Percentiles rank a stretch among this genome's conserved stretches.
These are phyloP conservation scores for Ciconia stormi DNA, from an alignment of 2,113 vertebrate genomes.

Conservation along the genomic window DNA sequence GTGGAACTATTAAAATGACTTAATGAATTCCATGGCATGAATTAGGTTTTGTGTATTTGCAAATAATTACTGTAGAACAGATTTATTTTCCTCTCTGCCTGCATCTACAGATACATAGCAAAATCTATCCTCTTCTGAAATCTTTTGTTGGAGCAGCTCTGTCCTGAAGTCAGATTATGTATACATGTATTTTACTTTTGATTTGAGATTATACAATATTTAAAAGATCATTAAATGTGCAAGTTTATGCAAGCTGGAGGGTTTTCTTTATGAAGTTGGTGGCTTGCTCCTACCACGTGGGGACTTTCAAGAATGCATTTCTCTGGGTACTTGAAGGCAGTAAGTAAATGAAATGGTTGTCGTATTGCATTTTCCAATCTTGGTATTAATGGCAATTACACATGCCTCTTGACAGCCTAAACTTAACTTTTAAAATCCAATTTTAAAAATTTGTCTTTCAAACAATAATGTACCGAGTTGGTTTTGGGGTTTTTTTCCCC, in stretches of 20 bases:
- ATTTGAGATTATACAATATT: background rate
- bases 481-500: background rate
- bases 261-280: background rate
- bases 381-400: background rate
- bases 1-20: background rate
- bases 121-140: background rate
- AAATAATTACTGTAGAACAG: background rate
- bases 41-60: background rate
- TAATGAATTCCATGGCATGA: background rate
- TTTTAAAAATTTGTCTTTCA: background rate
- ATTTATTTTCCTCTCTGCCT: background rate
- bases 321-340: background rate
- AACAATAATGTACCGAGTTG: background rate
- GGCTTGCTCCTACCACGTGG: accelerated
- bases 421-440: background rate
- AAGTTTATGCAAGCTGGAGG: background rate
- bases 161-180: background rate
- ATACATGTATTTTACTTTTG: background rate
- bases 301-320: background rate
- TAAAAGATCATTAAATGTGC: background rate
- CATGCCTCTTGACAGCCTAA: background rate
- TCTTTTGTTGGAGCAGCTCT: background rate
- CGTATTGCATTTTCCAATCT: background rate
- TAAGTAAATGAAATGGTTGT: background rate
- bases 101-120: background rate